Evolutionary conservation across 1,140 invertebrate genomes (phyloP).

Genomic region (Drosophila dunni): DNA sequence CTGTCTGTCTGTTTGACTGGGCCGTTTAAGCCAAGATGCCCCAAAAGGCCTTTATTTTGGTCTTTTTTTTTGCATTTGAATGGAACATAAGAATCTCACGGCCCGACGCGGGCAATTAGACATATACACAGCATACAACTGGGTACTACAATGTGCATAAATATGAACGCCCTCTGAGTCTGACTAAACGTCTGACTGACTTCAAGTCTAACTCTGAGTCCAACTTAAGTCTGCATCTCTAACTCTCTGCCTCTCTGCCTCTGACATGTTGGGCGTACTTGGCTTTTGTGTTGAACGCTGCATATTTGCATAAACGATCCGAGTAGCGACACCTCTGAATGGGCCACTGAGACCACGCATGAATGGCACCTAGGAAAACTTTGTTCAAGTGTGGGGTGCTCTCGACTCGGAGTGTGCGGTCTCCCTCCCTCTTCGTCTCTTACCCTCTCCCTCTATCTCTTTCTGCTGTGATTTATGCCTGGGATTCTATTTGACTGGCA

Average conservation of each 20-base stretch:
- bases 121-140: constrained; percentile 20
- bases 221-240: constrained; percentile 1
- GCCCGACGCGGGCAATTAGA: constrained; percentile 48
- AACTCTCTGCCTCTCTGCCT: constrained; percentile 13
- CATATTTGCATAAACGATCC: constrained; percentile 73
- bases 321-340: constrained; percentile 71
- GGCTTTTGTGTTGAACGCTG: constrained; percentile 55
- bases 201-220: constrained; percentile 9
- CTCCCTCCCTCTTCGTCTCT: constrained; percentile 38
- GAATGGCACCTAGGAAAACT: constrained; percentile 44
- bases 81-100: constrained; percentile 52
- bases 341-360: constrained; percentile 71
- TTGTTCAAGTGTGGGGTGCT: constrained; percentile 27
- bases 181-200: constrained; percentile 29
- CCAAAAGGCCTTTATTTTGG: constrained; percentile 9
- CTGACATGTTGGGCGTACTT: constrained; percentile 70
- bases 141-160: no score
- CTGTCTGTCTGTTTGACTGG: background rate
- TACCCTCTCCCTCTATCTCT: constrained; percentile 3
- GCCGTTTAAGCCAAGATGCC: constrained; percentile 4
- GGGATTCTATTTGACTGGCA: constrained; percentile 57
- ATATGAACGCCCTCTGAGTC: background rate
- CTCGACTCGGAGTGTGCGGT: constrained; percentile 55
- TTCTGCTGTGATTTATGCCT: constrained; percentile 72
- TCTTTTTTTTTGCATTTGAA: constrained; percentile 39